Evolutionary conservation across 37 sponge, comb jelly and placozoan genomes (phyloP).

Genomic region (Halisarca cf. caerulea): DNA sequence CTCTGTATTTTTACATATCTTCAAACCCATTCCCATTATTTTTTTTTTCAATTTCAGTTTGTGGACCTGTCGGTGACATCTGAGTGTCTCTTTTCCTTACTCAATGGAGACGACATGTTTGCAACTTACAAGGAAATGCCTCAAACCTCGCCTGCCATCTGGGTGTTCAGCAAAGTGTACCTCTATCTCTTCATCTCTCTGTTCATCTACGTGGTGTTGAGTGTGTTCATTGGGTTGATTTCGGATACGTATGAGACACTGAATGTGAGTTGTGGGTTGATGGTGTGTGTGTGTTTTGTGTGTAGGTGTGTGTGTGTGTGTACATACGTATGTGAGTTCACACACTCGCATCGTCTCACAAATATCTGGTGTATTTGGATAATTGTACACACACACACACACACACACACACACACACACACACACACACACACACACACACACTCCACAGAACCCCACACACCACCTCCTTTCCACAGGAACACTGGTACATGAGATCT

Average conservation of each 20-base stretch:
- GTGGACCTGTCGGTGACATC: conserved; percentile 68
- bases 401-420: too few relatives aligned
- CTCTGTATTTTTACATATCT: too few relatives aligned
- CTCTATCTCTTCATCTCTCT: conserved; percentile 94
- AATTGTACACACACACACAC: too few relatives aligned
- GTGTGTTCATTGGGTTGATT: conserved; percentile 94
- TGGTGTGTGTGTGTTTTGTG: background rate
- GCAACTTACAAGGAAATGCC: conserved; percentile 81
- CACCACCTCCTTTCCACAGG: background rate
- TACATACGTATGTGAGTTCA: background rate
- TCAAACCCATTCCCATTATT: too few relatives aligned
- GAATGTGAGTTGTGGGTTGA: conserved; percentile 51
- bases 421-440: too few relatives aligned
- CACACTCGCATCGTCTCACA: too few relatives aligned
- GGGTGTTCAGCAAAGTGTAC: conserved; percentile 86
- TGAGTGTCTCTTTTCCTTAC: conserved; percentile 92
- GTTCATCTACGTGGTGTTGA: conserved; percentile 97
- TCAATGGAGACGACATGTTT: conserved; percentile 99
- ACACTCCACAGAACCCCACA: too few relatives aligned
- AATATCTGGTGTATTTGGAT: background rate
- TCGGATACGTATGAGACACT: conserved; percentile 92
- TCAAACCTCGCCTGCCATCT: conserved; percentile 40
- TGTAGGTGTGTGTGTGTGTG: background rate
- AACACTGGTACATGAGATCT: conserved; percentile 1
- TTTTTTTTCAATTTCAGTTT: conserved; percentile 52